Evolutionary conservation across 2,797 vertebrate genomes (phyloP).

Genomic region (Trichosurus vulpecula): DNA sequence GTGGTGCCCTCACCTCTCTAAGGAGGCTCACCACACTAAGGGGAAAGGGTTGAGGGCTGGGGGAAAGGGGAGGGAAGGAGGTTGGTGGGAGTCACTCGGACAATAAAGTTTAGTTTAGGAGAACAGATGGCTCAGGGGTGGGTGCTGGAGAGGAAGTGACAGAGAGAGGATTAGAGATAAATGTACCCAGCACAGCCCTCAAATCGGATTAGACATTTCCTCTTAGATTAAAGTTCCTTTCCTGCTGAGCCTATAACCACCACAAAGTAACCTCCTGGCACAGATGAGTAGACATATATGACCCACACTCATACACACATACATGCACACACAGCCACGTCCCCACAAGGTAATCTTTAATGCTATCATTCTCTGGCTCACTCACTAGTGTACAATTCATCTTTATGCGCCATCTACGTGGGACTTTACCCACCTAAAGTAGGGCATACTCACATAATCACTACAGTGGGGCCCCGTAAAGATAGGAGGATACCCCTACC

Average conservation of each 20-base stretch:
- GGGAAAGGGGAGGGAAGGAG: background rate
- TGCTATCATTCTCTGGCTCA: background rate
- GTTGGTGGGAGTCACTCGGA: background rate
- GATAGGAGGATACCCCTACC: background rate
- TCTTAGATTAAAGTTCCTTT: background rate
- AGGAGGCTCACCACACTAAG: background rate
- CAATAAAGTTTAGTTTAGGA: background rate
- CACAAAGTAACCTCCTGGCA: background rate
- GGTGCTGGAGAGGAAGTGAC: conserved; percentile 4
- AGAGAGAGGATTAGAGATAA: conserved; percentile 10
- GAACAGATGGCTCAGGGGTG: conserved; percentile 1
- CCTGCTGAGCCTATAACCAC: background rate
- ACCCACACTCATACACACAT: background rate
- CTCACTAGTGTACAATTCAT: background rate
- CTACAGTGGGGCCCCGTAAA: background rate
- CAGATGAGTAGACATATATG: background rate
- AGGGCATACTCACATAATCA: background rate
- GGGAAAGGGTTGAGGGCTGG: background rate
- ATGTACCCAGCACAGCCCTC: background rate
- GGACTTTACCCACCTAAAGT: background rate
- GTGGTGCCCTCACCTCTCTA: background rate
- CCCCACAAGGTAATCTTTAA: background rate
- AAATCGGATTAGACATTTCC: background rate
- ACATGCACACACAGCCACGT: background rate
- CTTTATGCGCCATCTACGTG: background rate